A percentile compares a stretch with the other conserved stretches of the same genome.
phyloP scores from a whole-genome alignment of 2,888 invertebrate species.

The Antitype chi region DNA sequence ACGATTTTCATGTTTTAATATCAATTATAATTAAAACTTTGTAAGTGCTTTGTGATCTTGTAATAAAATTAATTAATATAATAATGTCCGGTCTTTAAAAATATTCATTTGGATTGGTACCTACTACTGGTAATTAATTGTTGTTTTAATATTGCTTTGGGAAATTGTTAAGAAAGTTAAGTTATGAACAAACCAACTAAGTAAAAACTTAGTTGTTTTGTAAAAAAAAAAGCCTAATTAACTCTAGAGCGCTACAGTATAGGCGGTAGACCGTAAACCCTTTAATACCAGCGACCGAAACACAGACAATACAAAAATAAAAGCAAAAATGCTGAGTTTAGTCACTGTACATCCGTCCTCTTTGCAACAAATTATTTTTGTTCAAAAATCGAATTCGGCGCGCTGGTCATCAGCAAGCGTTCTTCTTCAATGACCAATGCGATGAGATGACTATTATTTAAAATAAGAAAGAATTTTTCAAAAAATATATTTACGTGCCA shows the following conservation, averaged over 20 bases:
- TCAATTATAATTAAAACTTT: slow-evolving; percentile 19
- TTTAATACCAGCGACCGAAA: slow-evolving; percentile 65
- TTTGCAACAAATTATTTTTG: slow-evolving; percentile 41
- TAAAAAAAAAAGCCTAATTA: slow-evolving; percentile 43
- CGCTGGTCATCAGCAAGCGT: slow-evolving; percentile 2
- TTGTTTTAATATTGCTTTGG: background rate
- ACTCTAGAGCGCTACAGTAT: slow-evolving; percentile 36
- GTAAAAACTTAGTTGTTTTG: background rate
- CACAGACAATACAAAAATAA: slow-evolving; percentile 63
- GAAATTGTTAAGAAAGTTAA: background rate
- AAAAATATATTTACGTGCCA: background rate
- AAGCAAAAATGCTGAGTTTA: slow-evolving; percentile 47
- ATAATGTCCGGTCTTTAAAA: background rate
- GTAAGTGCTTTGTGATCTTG: slow-evolving; percentile 43
- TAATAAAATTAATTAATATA: background rate
- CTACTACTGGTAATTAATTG: background rate
- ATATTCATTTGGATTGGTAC: background rate
- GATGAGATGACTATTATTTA: background rate
- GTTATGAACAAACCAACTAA: background rate
- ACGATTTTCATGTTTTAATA: slow-evolving; percentile 12
- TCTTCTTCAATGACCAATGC: background rate
- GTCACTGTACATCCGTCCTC: slow-evolving; percentile 64
- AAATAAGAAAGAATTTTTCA: background rate
- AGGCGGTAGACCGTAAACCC: slow-evolving; percentile 75
- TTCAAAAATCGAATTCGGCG: slow-evolving; percentile 48